These are phyloP conservation scores for Okamejei kenojei DNA, from an alignment of 2,797 vertebrate species.

Conservation along the genomic window DNA sequence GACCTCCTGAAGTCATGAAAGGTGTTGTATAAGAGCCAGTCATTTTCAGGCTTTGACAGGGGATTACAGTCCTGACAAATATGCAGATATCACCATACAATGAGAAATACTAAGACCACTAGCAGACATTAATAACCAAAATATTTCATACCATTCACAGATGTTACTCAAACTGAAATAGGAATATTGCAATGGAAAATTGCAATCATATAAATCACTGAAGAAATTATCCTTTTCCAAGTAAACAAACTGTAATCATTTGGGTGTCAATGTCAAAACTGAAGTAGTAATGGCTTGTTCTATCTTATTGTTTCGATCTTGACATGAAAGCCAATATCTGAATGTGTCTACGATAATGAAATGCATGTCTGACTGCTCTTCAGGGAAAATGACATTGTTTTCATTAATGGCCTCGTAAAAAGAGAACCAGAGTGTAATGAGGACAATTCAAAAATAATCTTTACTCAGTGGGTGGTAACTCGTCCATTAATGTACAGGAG, in stretches of 20 bases:
- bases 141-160: neutral
- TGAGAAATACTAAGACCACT: neutral
- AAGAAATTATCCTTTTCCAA: neutral
- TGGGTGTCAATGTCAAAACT: neutral
- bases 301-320: neutral
- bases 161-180: neutral
- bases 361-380: slow-evolving; percentile 26
- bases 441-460: slow-evolving; percentile 22
- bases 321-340: slow-evolving; percentile 9
- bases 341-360: slow-evolving; percentile 22
- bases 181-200: neutral
- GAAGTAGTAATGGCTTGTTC: neutral
- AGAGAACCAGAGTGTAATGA: slow-evolving; percentile 26
- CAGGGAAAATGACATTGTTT: slow-evolving; percentile 35
- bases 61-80: neutral
- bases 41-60: neutral
- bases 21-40: neutral
- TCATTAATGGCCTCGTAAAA: slow-evolving; percentile 36
- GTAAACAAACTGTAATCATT: slow-evolving; percentile 17
- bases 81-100: neutral
- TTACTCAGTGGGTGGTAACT: slow-evolving; percentile 28
- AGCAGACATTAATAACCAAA: neutral
- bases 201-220: neutral
- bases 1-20: neutral
- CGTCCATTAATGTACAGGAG: neutral